A percentile compares a stretch with the other conserved stretches of the same genome.
phyloP scores from a whole-genome alignment of 2,113 vertebrate species.

The Perca flavescens region DNA sequence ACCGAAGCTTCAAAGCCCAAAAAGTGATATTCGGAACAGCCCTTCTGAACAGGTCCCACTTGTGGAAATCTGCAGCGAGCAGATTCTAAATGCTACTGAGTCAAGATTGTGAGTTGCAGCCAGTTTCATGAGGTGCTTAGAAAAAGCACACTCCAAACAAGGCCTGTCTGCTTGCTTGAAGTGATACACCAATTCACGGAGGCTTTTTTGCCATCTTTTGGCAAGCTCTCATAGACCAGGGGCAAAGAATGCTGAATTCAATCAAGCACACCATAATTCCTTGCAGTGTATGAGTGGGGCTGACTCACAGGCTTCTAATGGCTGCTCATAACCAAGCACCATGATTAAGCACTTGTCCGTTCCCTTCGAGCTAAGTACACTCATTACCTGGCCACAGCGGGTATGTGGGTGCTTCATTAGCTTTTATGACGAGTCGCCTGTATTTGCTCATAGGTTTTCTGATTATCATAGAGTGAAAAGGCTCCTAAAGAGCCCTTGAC shows the following conservation, averaged over 20 bases:
- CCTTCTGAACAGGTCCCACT: conserved; percentile 20
- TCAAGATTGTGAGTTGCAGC: neutral
- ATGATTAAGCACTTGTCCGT: conserved; percentile 82
- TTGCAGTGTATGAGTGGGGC: conserved; percentile 73
- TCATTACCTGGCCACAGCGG: conserved; percentile 75
- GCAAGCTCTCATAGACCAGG: conserved; percentile 55
- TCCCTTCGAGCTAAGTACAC: conserved; percentile 80
- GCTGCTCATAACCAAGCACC: conserved; percentile 82
- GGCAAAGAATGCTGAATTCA: conserved; percentile 71
- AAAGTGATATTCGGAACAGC: too few species aligned
- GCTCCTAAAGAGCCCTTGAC: conserved; percentile 67
- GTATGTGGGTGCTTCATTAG: conserved; percentile 82
- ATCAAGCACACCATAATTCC: conserved; percentile 76
- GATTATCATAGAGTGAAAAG: conserved; percentile 69
- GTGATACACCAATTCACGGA: conserved; percentile 51
- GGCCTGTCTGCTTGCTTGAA: conserved; percentile 44
- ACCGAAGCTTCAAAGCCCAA: too few species aligned
- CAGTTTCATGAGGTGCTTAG: conserved; percentile 7
- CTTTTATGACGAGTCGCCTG: conserved; percentile 73
- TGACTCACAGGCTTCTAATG: conserved; percentile 80
- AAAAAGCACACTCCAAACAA: conserved; percentile 44
- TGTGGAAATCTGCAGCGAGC: neutral
- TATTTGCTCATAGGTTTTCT: conserved; percentile 70
- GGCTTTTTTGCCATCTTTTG: conserved; percentile 54
- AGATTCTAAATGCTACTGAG: neutral